These are phyloP conservation scores for Thamnaconus septentrionalis DNA, from an alignment of 2,113 vertebrate species.

Conservation along the genomic window DNA sequence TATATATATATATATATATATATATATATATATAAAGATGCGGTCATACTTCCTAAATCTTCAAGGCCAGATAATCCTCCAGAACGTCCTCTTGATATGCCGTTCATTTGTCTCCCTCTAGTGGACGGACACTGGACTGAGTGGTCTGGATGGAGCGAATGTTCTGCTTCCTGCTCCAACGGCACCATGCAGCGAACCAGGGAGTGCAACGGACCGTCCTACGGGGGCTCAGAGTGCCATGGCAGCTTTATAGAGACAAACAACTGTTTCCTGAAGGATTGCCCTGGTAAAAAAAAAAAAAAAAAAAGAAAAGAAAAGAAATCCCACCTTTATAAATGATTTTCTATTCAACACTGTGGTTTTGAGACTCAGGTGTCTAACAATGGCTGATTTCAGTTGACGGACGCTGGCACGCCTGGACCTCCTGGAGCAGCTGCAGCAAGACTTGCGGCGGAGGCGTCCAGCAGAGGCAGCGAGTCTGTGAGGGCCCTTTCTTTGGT, in stretches of 20 bases:
- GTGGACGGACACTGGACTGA: slow-evolving; percentile 98
- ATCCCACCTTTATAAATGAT: background rate
- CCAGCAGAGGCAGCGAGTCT: slow-evolving; percentile 86
- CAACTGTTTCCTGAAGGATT: slow-evolving; percentile 91
- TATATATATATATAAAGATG: too few species aligned
- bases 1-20: too few species aligned
- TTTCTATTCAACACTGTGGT: background rate
- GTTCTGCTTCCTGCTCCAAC: slow-evolving; percentile 92
- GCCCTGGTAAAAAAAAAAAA: slow-evolving; percentile 81
- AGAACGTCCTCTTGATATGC: background rate
- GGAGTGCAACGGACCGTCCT: slow-evolving; percentile 96
- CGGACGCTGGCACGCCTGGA: slow-evolving; percentile 92
- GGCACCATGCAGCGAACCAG: slow-evolving; percentile 91
- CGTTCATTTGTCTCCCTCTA: slow-evolving; percentile 75
- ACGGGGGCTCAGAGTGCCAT: slow-evolving; percentile 92
- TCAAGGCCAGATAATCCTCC: background rate
- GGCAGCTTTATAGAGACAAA: slow-evolving; percentile 88
- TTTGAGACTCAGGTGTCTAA: slow-evolving; percentile 17
- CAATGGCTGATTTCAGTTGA: slow-evolving; percentile 79
- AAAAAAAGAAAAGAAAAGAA: background rate
- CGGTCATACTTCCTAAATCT: slow-evolving; percentile 12
- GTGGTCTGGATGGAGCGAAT: slow-evolving; percentile 92
- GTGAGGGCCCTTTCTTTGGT: slow-evolving; percentile 89
- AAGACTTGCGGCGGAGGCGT: slow-evolving; percentile 88
- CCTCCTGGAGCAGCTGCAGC: slow-evolving; percentile 87